Evolutionary conservation across 2,113 vertebrate genomes (phyloP), one percentile per base, ranked within the genome.

Genomic region (Cyanistes caeruleus): DNA sequence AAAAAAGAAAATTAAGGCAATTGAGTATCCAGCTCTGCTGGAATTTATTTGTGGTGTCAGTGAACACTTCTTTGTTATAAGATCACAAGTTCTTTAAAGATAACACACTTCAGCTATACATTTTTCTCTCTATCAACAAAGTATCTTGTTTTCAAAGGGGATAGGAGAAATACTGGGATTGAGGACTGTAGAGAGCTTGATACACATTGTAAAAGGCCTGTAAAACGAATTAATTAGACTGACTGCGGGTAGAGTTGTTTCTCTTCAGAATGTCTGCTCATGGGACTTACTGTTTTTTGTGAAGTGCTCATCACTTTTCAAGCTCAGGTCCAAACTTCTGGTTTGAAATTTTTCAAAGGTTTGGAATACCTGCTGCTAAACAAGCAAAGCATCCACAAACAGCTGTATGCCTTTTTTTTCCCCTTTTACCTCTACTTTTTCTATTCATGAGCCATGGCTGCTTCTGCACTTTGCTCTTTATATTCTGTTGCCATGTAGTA

Each of bases 31-130:
- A 87, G 27, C 69, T 76, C 83, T 94, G 86, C 80, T 89, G 88
- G 65, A 92, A 96, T 95, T 90, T 96, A 92, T 93, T 96, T 93
- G 58, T 89, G 67, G 49, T 93, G 89, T 68, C 39, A 12, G 67
- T 86, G 92, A 97, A 53, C 75, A 30, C 23, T 87, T 84, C 90
- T 85, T 89, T 95, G 90, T 91, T 92, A 77, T 13, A 96, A 89
- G 93, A 94, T 90, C 83, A 76, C 48, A 91, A 48, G 67, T 92
- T 91, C 90, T 95, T 94, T 85, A 70, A 88, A 90, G 69, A 82
- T 95, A 91, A 75, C 63, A 56, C 19, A 41, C 49, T 87, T 95
- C 62, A 84, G 53, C 65, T 88, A 76, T 75, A 87, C 76, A 20
- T 89, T 84, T 92, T 81, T 82, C 56, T 90, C 49, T 90, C 21